These are phyloP conservation scores for Peribatodes rhomboidaria DNA, from an alignment of 2,888 invertebrate genomes.

Conservation along the genomic window DNA sequence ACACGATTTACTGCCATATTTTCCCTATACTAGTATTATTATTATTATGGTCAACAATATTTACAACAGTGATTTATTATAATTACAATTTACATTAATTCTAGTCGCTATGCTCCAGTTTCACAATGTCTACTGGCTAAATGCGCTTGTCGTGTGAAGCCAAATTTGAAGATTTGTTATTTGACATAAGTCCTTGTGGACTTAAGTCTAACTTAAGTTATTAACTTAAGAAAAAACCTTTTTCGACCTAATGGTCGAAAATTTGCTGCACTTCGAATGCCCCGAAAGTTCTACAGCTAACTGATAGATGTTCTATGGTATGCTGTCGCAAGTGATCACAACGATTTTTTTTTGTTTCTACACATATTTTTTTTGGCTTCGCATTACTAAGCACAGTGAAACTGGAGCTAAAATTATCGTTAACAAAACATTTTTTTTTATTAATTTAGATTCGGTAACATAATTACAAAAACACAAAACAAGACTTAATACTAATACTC, in stretches of 20 bases:
- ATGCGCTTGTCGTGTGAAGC: background rate
- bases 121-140: constrained; percentile 9
- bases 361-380: too few relatives aligned
- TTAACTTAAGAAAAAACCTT: too few relatives aligned
- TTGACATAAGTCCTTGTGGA: too few relatives aligned
- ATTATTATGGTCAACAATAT: constrained; percentile 64
- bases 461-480: background rate
- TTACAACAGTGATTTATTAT: constrained; percentile 66
- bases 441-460: constrained; percentile 9
- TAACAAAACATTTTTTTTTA: background rate
- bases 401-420: background rate
- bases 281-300: too few relatives aligned
- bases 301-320: too few relatives aligned
- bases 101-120: constrained; percentile 9
- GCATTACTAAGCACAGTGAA: background rate
- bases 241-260: too few relatives aligned
- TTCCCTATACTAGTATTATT: constrained; percentile 21
- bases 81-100: constrained; percentile 28
- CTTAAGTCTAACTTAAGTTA: too few relatives aligned
- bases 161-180: background rate
- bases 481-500: background rate
- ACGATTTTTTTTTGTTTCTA: too few relatives aligned
- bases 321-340: too few relatives aligned
- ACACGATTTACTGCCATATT: constrained; percentile 75
- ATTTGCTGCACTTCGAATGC: too few relatives aligned